Evolutionary conservation across 2,888 invertebrate species (phyloP).

Genomic region (Itoplectis maculator): DNA sequence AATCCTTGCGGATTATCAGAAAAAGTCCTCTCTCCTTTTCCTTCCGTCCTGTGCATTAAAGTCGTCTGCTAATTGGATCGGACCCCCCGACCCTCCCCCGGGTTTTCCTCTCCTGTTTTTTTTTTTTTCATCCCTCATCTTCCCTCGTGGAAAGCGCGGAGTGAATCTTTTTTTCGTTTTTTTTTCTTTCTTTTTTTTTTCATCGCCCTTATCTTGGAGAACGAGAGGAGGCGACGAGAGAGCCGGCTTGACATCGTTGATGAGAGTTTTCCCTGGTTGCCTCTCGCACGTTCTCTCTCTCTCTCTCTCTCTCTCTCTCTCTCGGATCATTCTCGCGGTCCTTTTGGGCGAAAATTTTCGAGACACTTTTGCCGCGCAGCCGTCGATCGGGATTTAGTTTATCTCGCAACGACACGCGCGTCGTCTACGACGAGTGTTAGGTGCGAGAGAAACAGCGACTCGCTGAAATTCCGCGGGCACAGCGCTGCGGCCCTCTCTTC

Average conservation of each 20-base stretch:
- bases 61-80: conserved; percentile 80
- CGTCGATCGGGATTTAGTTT: conserved; percentile 79
- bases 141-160: conserved; percentile 32
- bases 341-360: conserved; percentile 37
- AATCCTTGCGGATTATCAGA: conserved; percentile 76
- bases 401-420: conserved; percentile 78
- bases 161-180: conserved; percentile 24
- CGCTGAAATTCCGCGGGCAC: conserved; percentile 11
- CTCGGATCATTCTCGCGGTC: neutral
- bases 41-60: conserved; percentile 73
- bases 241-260: conserved; percentile 44
- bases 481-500: conserved; percentile 45
- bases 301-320: conserved; percentile 21
- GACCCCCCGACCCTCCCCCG: conserved; percentile 61
- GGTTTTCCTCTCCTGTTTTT: conserved; percentile 37
- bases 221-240: neutral
- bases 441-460: conserved; percentile 60
- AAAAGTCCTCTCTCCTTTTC: conserved; percentile 72
- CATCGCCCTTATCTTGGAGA: conserved; percentile 18
- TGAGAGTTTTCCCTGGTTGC: conserved; percentile 23
- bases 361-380: conserved; percentile 27
- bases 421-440: conserved; percentile 72
- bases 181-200: neutral
- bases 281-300: no score
- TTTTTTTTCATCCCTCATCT: conserved; percentile 61